phyloP scores from a whole-genome alignment of 1,140 invertebrate species.

The Drosophila pectinifera region DNA sequence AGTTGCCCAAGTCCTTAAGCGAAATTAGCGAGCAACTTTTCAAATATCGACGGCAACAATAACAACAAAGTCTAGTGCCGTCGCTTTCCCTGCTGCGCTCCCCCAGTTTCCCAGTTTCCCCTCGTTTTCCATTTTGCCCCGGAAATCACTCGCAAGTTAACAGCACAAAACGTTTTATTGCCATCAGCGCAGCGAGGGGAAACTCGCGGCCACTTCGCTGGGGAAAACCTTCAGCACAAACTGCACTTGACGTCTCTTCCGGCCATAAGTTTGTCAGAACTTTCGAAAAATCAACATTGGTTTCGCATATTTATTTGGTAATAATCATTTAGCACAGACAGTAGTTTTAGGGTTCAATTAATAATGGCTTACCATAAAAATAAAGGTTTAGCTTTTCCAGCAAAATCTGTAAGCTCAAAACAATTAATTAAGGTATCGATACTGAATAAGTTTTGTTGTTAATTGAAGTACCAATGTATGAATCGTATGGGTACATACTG shows the following conservation, averaged over 20 bases:
- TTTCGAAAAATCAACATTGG: conserved; percentile 8
- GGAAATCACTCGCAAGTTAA: conserved; percentile 44
- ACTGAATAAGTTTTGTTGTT: no score
- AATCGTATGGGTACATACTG: conserved; percentile 1
- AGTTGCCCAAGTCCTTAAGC: conserved; percentile 66
- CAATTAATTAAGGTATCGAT: not conserved
- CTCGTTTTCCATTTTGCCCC: not conserved
- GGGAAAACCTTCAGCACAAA: conserved; percentile 28
- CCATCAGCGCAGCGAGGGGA: conserved; percentile 34
- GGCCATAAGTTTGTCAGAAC: not conserved
- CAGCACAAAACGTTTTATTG: conserved; percentile 68
- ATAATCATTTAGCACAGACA: not conserved
- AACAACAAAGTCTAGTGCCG: conserved; percentile 41
- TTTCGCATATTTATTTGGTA: not conserved
- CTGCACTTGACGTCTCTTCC: conserved; percentile 56
- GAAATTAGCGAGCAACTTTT: conserved; percentile 75
- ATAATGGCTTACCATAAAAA: no score
- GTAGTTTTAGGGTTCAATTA: not conserved
- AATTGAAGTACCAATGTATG: conserved; percentile 19
- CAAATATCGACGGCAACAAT: conserved; percentile 73
- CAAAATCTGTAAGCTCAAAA: no score
- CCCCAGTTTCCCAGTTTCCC: conserved; percentile 5
- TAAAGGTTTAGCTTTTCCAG: no score
- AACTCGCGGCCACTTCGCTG: conserved; percentile 31
- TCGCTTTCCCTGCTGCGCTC: not conserved